phyloP scores from a whole-genome alignment of 2,797 vertebrate species.

The Orestias chungarensis region DNA sequence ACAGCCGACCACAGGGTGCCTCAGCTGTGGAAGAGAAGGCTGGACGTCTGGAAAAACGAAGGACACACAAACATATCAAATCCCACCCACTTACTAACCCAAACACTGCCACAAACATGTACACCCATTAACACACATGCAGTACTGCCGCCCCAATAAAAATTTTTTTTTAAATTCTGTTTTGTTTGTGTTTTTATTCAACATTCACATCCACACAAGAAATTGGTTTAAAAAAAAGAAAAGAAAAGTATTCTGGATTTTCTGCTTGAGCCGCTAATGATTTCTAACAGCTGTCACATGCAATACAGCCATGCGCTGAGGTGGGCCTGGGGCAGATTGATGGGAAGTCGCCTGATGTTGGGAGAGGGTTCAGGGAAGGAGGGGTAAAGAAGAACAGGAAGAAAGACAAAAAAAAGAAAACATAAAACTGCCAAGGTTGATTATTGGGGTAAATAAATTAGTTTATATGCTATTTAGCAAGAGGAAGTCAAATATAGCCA shows the following conservation, averaged over 20 bases:
- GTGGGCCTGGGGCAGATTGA: constrained; percentile 71
- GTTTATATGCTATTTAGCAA: constrained; percentile 15
- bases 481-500: constrained; percentile 39
- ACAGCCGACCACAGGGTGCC: constrained; percentile 69
- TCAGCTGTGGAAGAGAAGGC: constrained; percentile 43
- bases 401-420: constrained; percentile 20
- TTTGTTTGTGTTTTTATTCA: constrained; percentile 43
- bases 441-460: constrained; percentile 46
- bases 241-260: constrained; percentile 82
- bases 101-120: constrained; percentile 44
- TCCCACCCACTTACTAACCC: constrained; percentile 39
- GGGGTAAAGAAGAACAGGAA: background rate
- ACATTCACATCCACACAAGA: constrained; percentile 79
- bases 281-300: constrained; percentile 81
- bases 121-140: constrained; percentile 23
- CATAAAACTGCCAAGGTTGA: constrained; percentile 45
- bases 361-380: constrained; percentile 17
- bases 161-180: constrained; percentile 43
- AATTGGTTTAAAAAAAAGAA: constrained; percentile 80
- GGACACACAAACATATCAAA: constrained; percentile 36
- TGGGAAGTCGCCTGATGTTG: constrained; percentile 64
- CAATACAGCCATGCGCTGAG: constrained; percentile 62
- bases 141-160: constrained; percentile 47
- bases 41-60: constrained; percentile 53
- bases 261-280: constrained; percentile 81